These are phyloP conservation scores for Entosphenus tridentatus DNA, from an alignment of 2,113 vertebrate species.

Conservation along the genomic window DNA sequence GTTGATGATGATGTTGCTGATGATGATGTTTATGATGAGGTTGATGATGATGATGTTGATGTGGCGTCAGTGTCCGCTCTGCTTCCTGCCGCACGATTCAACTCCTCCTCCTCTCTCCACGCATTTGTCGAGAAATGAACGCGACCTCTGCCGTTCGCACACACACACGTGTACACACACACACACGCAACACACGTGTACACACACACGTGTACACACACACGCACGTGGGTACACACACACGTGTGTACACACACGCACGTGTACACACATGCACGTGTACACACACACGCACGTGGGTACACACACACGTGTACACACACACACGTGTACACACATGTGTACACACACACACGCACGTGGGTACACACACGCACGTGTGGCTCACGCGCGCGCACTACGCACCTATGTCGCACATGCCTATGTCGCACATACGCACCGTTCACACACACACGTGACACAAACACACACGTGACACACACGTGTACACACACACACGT, in stretches of 20 bases:
- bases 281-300: conserved; percentile 2
- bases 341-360: not conserved
- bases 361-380: not conserved
- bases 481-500: too few species aligned
- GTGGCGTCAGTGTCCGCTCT: not conserved
- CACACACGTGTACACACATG: not conserved
- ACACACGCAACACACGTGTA: not conserved
- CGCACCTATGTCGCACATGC: not conserved
- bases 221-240: not conserved
- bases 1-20: too few species aligned
- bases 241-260: not conserved
- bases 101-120: not conserved
- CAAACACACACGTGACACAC: too few species aligned
- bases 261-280: not conserved
- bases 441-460: not conserved
- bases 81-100: not conserved
- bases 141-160: not conserved
- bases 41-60: not conserved
- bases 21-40: too few species aligned
- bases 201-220: not conserved
- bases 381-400: not conserved
- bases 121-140: not conserved
- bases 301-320: not conserved
- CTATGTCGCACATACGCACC: not conserved
- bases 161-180: not conserved